Base-by-base conservation (phyloP, 2,113 vertebrate genomes). In the Otocyon megalotis region DNA sequence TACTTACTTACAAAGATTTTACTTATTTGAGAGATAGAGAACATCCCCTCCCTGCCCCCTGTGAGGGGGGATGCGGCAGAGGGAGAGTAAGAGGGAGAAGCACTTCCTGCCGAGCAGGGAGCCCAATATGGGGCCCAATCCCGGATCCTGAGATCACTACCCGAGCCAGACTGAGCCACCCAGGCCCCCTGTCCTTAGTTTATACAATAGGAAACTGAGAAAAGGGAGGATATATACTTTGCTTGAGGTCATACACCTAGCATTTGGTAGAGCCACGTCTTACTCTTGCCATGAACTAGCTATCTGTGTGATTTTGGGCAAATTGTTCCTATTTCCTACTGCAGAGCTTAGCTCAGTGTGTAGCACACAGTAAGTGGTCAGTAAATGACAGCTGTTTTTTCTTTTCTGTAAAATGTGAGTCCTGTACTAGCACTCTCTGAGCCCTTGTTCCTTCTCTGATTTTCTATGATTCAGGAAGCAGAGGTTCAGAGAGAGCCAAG, bases 391-490 rank as follows among this genome's bases (percentile, higher is more conserved):
- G 48, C 48, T 80, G 53, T 60, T 50, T 77, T 92, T 72, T 86
- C 74, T 76, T 60, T 79, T 63, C 35, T 89, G 1, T 74, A 62
- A 94, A 77, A 67, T 60, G 19, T 67, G 69, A 62, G 84, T 72
- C 53, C n/a, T 93, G 30, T 32, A 35, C 32, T 54, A 72, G 24
- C 17, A 53, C 5, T 80, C 30, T 69, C 82, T 12, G 7, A 67
- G 26, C 30, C 37, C 43, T 9, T 22, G 20, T 58, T 58, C 11
- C 37, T 91, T 87, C n/a, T 93, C 67, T 95, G 53, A 48, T 65
- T 89, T 71, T 72, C 58, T 71, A 2, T 79, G 88, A 88, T 62
- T 92, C 48, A 69, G 94, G 81, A 86, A 83, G 62, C 90, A 94
- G 67, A 93, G 67, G 62, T 93, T 53, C 84, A 15, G 19, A 43